A percentile compares a stretch with the other conserved stretches of the same genome.
Conservation (phyloP, 2,888 invertebrate genomes). For the Philaethria dido region DNA sequence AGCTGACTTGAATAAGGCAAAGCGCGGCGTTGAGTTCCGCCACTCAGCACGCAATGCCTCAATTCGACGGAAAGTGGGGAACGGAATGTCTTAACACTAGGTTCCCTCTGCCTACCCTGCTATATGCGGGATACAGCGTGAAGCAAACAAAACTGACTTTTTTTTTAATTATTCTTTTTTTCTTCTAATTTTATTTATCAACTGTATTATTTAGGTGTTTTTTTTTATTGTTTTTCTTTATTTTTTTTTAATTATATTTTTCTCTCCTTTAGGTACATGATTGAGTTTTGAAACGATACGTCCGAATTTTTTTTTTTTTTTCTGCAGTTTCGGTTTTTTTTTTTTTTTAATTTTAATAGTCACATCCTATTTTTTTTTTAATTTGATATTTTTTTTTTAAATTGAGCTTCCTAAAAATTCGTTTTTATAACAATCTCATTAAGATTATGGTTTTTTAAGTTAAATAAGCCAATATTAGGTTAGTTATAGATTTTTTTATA, state of each 20-base stretch:
- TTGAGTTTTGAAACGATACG: conserved; percentile 66
- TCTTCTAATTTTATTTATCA: no score
- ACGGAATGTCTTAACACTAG: no score
- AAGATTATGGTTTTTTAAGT: conserved; percentile 21
- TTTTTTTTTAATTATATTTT: conserved; percentile 47
- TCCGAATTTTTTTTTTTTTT: conserved; percentile 35
- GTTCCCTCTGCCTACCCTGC: no score
- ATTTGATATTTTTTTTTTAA: conserved; percentile 33
- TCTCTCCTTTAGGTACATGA: conserved; percentile 73
- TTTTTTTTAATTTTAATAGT: conserved; percentile 59
- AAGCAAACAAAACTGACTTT: no score
- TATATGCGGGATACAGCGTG: no score
- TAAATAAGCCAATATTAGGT: conserved; percentile 27
- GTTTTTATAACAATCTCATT: conserved; percentile 25
- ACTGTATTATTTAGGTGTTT: no score
- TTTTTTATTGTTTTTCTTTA: conserved; percentile 23
- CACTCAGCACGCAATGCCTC: no score
- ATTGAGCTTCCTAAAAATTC: conserved; percentile 24
- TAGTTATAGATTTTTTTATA: conserved; percentile 31
- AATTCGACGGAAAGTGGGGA: no score
- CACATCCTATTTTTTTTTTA: conserved; percentile 63
- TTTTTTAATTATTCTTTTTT: no score
- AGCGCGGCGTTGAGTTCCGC: no score
- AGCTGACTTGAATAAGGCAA: no score
- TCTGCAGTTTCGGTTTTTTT: conserved; percentile 51